Conservation (phyloP, 1,140 invertebrate species). For the Musca domestica region DNA sequence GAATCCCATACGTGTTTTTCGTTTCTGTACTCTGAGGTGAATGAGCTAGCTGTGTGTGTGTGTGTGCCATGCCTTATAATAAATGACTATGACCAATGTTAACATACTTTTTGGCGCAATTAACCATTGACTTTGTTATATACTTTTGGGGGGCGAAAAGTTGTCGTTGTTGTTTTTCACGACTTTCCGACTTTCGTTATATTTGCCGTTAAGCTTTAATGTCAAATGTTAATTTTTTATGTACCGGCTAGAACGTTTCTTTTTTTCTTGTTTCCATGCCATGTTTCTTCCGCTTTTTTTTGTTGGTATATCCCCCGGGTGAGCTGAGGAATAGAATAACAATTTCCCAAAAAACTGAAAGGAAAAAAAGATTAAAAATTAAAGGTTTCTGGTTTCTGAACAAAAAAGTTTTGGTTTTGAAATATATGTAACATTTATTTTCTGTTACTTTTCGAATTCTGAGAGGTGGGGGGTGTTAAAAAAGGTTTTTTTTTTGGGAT, state of each 20-base stretch:
- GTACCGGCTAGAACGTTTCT: neutral
- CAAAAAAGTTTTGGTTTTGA: too few species aligned
- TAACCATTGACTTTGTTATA: conserved; percentile 18
- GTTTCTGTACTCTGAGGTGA: too few species aligned
- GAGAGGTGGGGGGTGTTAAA: too few species aligned
- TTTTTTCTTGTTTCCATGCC: neutral
- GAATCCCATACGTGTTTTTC: too few species aligned
- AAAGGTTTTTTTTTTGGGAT: too few species aligned
- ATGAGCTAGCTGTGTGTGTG: neutral
- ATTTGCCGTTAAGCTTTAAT: conserved; percentile 6
- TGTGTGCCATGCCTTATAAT: neutral
- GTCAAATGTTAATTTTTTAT: conserved; percentile 9
- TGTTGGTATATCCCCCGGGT: neutral
- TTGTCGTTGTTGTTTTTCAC: neutral
- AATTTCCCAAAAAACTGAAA: too few species aligned
- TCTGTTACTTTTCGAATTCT: too few species aligned
- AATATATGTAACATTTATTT: too few species aligned
- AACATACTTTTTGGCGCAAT: conserved; percentile 19
- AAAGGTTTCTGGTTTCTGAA: too few species aligned
- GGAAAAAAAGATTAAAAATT: too few species aligned
- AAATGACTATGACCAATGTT: conserved; percentile 14
- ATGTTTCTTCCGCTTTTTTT: neutral
- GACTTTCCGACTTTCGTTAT: too few species aligned
- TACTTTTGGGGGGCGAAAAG: neutral
- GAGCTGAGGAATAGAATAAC: too few species aligned